These are phyloP conservation scores for Uropetala carovei DNA, from an alignment of 2,888 invertebrate species.

Conservation along the genomic window DNA sequence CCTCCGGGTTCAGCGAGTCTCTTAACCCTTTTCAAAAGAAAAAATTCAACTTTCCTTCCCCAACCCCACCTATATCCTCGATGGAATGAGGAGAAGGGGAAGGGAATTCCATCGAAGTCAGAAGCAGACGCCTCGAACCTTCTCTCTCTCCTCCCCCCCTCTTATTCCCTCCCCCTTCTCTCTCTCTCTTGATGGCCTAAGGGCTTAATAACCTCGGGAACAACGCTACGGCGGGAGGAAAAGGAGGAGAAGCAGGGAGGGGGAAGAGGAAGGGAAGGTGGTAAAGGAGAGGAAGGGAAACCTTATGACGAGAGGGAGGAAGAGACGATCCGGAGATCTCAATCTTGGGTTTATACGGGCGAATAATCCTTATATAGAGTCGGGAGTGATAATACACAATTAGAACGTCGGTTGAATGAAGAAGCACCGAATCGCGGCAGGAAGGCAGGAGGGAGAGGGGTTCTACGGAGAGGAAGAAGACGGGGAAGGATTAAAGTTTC, in stretches of 20 bases:
- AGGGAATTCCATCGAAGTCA: slow-evolving; percentile 12
- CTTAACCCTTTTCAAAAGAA: slow-evolving; percentile 3
- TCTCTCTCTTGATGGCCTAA: not conserved
- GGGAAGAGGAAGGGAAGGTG: not conserved
- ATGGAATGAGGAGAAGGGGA: not conserved
- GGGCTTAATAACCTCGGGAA: slow-evolving; percentile 27
- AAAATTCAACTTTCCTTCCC: not conserved
- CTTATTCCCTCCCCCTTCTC: not conserved
- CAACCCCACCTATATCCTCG: not conserved
- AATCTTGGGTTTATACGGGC: slow-evolving; percentile 1
- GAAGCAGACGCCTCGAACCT: not conserved
- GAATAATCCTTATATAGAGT: slow-evolving; percentile 22
- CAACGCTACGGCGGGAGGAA: not conserved
- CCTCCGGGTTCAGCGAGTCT: not conserved
- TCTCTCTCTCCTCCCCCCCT: not conserved
- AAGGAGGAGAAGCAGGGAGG: too few species aligned
- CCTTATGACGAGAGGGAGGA: not conserved
- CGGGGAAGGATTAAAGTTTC: not conserved
- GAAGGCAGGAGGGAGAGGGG: not conserved
- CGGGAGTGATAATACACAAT: not conserved
- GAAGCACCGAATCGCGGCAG: not conserved
- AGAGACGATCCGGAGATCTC: slow-evolving; percentile 1
- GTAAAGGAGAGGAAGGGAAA: not conserved
- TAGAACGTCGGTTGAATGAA: not conserved
- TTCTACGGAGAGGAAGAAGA: not conserved